A percentile compares a stretch with the other conserved stretches of the same genome.
Conservation (phyloP, 2,797 vertebrate species). For the Pterois miles region DNA sequence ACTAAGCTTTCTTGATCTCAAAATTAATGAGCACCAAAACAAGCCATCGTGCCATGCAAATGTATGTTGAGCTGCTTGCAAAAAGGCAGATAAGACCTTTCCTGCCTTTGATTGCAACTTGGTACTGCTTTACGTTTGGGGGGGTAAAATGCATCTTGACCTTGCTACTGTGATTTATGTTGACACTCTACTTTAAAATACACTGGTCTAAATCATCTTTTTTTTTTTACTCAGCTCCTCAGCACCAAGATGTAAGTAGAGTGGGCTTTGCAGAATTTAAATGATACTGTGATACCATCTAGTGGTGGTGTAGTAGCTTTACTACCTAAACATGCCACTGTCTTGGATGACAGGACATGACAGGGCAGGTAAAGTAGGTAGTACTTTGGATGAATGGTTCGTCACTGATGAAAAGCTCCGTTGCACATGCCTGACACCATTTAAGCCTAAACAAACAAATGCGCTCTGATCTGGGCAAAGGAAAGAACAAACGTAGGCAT, state of each 20-base stretch:
- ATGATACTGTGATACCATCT: conserved; percentile 47
- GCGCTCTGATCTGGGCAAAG: not conserved
- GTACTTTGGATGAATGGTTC: not conserved
- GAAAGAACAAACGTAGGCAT: not conserved
- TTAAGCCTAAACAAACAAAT: not conserved
- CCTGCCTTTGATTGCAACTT: not conserved
- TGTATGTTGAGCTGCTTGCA: not conserved
- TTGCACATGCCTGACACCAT: not conserved
- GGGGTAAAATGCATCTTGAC: not conserved
- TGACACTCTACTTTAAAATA: not conserved
- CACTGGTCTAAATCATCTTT: not conserved
- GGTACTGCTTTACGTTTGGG: not conserved
- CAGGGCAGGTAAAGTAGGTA: not conserved
- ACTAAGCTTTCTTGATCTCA: not conserved
- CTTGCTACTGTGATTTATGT: not conserved
- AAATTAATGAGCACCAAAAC: conserved; percentile 8
- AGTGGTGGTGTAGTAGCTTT: conserved; percentile 30
- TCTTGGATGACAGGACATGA: too few species aligned
- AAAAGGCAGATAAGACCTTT: not conserved
- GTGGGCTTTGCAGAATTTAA: not conserved
- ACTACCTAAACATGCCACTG: not conserved
- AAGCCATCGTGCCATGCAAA: not conserved
- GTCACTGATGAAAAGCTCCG: not conserved
- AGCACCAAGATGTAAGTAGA: not conserved
- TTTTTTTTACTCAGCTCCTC: not conserved